These are phyloP conservation scores for Dendrocincla fuliginosa DNA, from an alignment of 2,797 vertebrate species.

Conservation along the genomic window DNA sequence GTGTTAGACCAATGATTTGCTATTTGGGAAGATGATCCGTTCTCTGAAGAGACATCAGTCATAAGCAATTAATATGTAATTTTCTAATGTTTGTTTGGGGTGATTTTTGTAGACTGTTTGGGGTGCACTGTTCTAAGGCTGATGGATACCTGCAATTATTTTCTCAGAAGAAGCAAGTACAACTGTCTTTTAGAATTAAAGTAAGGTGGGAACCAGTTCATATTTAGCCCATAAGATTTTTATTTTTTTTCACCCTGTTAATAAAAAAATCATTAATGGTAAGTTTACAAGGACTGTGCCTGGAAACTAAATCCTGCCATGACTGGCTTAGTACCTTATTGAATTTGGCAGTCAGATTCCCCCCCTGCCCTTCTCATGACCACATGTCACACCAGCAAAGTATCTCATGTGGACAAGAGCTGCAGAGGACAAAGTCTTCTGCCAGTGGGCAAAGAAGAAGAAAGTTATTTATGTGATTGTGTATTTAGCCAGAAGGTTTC, in stretches of 20 bases:
- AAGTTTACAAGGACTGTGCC: background rate
- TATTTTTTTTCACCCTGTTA: background rate
- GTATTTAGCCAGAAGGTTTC: background rate
- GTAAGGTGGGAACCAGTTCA: background rate
- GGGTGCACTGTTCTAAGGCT: background rate
- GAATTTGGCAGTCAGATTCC: background rate
- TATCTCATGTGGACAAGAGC: rapidly evolving
- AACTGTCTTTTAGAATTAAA: background rate
- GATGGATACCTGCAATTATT: background rate
- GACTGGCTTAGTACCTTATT: background rate
- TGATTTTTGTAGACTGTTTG: background rate
- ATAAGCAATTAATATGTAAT: background rate
- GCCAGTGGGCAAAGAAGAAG: background rate
- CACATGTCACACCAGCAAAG: background rate
- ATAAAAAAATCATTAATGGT: background rate
- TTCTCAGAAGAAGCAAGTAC: background rate
- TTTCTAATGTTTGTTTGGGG: background rate
- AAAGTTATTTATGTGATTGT: background rate
- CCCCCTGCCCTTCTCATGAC: background rate
- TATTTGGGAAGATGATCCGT: background rate
- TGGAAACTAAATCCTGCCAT: background rate
- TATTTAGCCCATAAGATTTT: background rate
- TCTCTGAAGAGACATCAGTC: background rate
- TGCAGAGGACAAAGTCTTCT: background rate
- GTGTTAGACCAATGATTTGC: background rate